Evolutionary conservation across 2,797 vertebrate genomes (phyloP).

Genomic region (Schizopygopsis pylzovi): DNA sequence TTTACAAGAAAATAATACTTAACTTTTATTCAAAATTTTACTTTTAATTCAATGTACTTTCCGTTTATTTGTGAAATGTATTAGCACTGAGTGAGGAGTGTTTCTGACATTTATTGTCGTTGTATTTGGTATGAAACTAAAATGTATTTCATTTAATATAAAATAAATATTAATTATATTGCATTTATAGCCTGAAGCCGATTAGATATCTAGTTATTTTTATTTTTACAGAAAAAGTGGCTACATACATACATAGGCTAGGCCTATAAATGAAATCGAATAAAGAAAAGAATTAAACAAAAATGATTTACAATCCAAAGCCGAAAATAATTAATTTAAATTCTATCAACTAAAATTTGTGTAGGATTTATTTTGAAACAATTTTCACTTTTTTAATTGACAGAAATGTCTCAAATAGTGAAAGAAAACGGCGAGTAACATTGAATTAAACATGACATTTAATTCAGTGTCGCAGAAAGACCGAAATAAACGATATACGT

Average conservation of each 20-base stretch:
- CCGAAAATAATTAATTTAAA: background rate
- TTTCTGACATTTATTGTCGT: background rate
- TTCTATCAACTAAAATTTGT: background rate
- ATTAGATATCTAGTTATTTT: too few relatives aligned
- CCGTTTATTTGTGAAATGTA: background rate
- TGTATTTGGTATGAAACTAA: background rate
- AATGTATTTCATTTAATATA: background rate
- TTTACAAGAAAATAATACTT: background rate
- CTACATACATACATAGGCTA: background rate
- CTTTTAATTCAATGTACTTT: background rate
- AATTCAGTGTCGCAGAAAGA: background rate
- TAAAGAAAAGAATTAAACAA: background rate
- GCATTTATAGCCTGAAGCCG: too few relatives aligned
- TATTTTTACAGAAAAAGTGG: background rate
- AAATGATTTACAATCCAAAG: background rate
- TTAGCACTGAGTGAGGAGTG: background rate
- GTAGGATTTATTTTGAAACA: background rate
- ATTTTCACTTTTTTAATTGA: background rate
- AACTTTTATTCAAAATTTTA: background rate
- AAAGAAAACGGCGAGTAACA: background rate
- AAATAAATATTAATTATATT: background rate
- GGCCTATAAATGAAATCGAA: background rate
- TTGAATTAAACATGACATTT: background rate
- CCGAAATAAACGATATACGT: background rate
- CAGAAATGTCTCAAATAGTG: background rate